Conservation (phyloP, 2,113 vertebrate genomes). For the Tachuris rubrigastra region DNA sequence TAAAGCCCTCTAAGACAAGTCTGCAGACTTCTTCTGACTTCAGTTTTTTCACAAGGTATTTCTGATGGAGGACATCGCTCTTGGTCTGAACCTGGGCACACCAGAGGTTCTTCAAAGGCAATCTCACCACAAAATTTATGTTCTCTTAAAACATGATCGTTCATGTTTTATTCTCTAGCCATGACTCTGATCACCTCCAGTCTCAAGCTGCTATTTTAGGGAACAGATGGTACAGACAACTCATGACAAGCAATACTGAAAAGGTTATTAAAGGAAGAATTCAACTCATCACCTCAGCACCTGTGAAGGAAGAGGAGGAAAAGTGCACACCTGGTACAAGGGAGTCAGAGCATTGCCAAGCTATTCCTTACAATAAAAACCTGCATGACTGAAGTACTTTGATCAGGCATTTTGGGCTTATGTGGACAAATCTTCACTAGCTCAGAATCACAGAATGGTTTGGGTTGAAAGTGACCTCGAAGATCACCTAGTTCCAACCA, state of each 20-base stretch:
- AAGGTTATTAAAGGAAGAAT: not conserved
- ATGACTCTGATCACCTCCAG: not conserved
- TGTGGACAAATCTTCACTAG: not conserved
- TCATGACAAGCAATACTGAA: not conserved
- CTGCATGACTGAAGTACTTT: not conserved
- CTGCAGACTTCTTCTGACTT: not conserved
- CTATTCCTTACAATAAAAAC: not conserved
- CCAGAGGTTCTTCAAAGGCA: not conserved
- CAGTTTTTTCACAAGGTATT: not conserved
- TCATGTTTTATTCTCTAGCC: not conserved
- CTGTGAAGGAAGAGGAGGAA: not conserved
- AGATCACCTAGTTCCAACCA: not conserved
- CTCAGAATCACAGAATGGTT: not conserved
- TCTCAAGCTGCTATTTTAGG: not conserved
- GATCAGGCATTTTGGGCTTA: not conserved
- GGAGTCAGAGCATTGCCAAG: not conserved
- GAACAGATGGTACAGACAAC: not conserved
- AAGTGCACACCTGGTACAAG: not conserved
- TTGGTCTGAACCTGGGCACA: not conserved
- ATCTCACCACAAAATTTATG: not conserved
- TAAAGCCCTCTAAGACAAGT: not conserved
- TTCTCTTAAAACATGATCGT: not conserved
- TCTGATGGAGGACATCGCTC: not conserved
- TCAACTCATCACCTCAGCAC: not conserved
- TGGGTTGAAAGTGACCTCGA: not conserved